These are phyloP conservation scores for Drosophila bocqueti DNA, from an alignment of 1,140 invertebrate species.

Conservation along the genomic window DNA sequence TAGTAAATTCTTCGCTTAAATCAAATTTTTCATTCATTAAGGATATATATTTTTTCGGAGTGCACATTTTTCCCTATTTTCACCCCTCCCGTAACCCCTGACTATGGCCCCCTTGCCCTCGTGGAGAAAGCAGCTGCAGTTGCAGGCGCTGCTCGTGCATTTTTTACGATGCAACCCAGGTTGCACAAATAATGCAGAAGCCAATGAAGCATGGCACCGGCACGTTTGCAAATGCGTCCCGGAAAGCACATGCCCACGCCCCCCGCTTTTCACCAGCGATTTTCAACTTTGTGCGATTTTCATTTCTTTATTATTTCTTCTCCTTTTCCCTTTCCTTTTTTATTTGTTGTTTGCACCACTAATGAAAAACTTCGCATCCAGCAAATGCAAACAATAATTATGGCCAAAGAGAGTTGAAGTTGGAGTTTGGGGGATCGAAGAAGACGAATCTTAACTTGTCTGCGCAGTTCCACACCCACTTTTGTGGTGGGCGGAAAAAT, in stretches of 20 bases:
- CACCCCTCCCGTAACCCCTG: not conserved
- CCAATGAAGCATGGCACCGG: slow-evolving; percentile 79
- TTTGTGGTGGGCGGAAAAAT: slow-evolving; percentile 27
- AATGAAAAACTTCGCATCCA: slow-evolving; percentile 59
- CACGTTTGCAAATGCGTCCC: slow-evolving; percentile 55
- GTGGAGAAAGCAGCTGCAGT: slow-evolving; percentile 55
- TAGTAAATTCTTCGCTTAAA: not conserved
- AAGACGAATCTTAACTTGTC: slow-evolving; percentile 37
- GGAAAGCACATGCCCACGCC: slow-evolving; percentile 14
- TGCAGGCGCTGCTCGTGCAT: slow-evolving; percentile 60
- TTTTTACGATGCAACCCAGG: slow-evolving; percentile 80
- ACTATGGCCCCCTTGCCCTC: slow-evolving; percentile 12
- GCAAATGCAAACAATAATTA: slow-evolving; percentile 59
- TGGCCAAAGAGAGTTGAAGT: not conserved
- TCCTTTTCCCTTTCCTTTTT: slow-evolving; percentile 7
- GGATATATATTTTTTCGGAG: not conserved
- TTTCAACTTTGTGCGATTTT: slow-evolving; percentile 71
- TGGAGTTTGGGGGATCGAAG: slow-evolving; percentile 7
- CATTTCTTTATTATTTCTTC: slow-evolving; percentile 59
- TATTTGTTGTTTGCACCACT: slow-evolving; percentile 40
- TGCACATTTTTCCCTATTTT: slow-evolving; percentile 4
- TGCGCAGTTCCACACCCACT: not conserved
- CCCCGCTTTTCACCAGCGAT: slow-evolving; percentile 41
- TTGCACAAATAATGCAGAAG: slow-evolving; percentile 82
- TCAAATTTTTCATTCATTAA: not conserved